Conservation (phyloP, 2,888 invertebrate species). For the Platyscelio sp. region DNA sequence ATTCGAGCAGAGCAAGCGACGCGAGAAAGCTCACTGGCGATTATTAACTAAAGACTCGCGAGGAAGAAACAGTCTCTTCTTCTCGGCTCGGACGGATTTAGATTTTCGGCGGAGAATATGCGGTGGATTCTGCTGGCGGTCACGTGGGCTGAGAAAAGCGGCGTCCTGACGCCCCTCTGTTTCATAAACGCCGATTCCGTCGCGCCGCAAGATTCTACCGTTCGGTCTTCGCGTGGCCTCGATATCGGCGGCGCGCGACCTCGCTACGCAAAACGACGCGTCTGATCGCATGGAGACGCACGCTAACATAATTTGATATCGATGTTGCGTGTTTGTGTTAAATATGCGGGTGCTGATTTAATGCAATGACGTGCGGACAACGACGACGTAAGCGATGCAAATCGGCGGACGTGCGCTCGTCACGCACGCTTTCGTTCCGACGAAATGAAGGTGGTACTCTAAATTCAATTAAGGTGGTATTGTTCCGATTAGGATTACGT, state of each 20-base stretch:
- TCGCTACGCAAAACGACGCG: constrained; percentile 32
- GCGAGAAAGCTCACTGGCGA: constrained; percentile 77
- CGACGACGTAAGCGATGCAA: constrained; percentile 28
- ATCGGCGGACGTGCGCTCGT: too few relatives aligned
- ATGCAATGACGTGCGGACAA: neutral
- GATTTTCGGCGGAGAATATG: constrained; percentile 82
- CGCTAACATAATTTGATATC: constrained; percentile 36
- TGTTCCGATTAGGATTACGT: too few relatives aligned
- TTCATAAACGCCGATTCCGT: constrained; percentile 45
- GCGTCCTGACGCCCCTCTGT: constrained; percentile 53
- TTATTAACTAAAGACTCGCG: constrained; percentile 80
- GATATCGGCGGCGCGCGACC: constrained; percentile 33
- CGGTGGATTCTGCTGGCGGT: constrained; percentile 80
- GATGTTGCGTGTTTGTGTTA: constrained; percentile 14
- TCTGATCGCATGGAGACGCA: constrained; percentile 8
- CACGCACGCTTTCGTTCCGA: too few relatives aligned
- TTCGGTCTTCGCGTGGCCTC: constrained; percentile 39
- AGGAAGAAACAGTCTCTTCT: constrained; percentile 75
- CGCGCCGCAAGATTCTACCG: constrained; percentile 14
- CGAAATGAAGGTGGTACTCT: too few relatives aligned
- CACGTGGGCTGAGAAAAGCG: constrained; percentile 75
- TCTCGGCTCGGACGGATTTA: constrained; percentile 84
- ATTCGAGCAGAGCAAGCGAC: too few relatives aligned
- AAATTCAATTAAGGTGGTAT: too few relatives aligned
- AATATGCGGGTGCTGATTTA: constrained; percentile 29